A percentile compares a stretch with the other conserved stretches of the same genome.
These are phyloP conservation scores for Phallusia fumigata DNA, from an alignment of 23 tunicate genomes.

Conservation along the genomic window DNA sequence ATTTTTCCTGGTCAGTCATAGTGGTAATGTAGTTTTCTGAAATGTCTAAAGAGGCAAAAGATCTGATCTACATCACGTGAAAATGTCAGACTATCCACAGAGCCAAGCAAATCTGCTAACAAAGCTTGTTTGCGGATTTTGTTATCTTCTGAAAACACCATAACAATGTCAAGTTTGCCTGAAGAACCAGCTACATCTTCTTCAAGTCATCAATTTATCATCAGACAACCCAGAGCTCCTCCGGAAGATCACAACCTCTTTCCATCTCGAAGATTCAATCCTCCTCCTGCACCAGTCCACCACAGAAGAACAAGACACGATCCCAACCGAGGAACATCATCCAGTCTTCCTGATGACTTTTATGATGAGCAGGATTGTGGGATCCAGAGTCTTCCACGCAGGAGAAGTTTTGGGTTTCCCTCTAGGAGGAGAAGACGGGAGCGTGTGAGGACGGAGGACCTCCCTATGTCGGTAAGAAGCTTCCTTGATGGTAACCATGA, in stretches of 20 bases:
- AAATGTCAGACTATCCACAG: too few relatives aligned
- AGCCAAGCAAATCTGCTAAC: too few relatives aligned
- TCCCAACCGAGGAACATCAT: background rate
- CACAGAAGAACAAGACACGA: background rate
- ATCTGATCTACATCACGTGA: too few relatives aligned
- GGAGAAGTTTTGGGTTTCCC: background rate
- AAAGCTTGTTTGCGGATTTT: too few relatives aligned
- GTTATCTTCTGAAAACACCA: too few relatives aligned
- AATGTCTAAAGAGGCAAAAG: too few relatives aligned
- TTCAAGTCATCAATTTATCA: background rate
- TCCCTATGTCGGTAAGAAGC: background rate
- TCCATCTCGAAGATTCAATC: background rate
- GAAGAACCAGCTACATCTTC: background rate
- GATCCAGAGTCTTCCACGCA: background rate
- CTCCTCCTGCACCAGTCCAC: constrained; percentile 16
- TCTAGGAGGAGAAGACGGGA: background rate
- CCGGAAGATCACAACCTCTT: background rate
- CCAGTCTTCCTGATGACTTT: background rate
- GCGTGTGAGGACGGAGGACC: constrained; percentile 7
- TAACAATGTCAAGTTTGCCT: too few relatives aligned
- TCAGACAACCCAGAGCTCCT: constrained; percentile 16
- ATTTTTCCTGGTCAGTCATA: too few relatives aligned
- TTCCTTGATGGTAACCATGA: background rate
- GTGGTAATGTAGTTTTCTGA: too few relatives aligned
- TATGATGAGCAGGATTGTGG: background rate